Base-by-base conservation (phyloP, 1,140 invertebrate species). In the Euwallacea similis region DNA sequence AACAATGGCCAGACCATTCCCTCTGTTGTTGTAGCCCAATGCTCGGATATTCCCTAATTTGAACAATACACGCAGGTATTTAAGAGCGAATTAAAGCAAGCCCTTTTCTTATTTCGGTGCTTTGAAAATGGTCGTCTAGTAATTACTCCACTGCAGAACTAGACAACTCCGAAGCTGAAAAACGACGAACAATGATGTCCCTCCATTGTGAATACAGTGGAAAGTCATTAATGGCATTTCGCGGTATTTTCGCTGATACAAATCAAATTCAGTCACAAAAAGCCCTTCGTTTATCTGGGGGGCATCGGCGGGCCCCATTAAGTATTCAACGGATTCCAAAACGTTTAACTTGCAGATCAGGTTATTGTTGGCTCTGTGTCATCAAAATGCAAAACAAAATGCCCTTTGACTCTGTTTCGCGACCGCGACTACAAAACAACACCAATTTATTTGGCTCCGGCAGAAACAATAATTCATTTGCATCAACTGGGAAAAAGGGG, bases 301-400 rank as follows among this genome's bases (percentile, higher is more conserved):
- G 16, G 61, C 59, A 61, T 61, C 59, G 42, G 21, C 21, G 59
- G 11, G 42, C 11, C 59, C 16, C 43, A 47, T 63, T 47, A 63
- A 63, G 61, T 63, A 63, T 63, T 63, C 61, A 63, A 47, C 61
- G 61, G 47, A 63, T 63, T 63, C 44, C 43, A 21, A 63, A 63
- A 63, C 44, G 61, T 63, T 63, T 63, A 63, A 63, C 61, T 63
- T 63, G 61, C 61, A 63, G 61, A 63, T 63, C 61, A 50, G 61
- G 42, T 63, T 50, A 63, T 63, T 63, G 61, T 50, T 16, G 44
- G 61, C 42, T 47, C 59, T 61, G 44, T 63, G 61, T 63, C 61
- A 63, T 63, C 61, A 63, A 63, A 63, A 63, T 63, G 61, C 61
- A 63, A 63, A 63, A 63, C 61, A 63, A 63, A 63, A 63, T 63